Evolutionary conservation across 2,113 vertebrate genomes (phyloP), one percentile per base, ranked within the genome.

Genomic region (Cairina moschata): DNA sequence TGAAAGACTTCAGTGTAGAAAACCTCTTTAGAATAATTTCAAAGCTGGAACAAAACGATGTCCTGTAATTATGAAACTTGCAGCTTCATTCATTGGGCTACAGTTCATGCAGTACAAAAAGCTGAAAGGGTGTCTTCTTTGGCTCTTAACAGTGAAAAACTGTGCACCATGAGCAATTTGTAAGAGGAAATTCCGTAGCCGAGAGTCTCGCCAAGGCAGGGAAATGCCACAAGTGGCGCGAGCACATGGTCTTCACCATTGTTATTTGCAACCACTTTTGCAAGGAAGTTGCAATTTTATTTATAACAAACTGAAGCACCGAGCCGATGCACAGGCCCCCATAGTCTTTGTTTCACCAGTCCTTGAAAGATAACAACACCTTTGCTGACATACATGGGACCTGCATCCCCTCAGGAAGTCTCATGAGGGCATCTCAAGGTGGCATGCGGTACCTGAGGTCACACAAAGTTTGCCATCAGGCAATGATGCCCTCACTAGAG

Each of bases 51-150:
- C 21, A 86, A 68, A 93, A 71, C 10, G 0, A 50, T 71, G 22
- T 50, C 28, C 36, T 68, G 26, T 76, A 60, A 59, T 65, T 75
- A 82, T 23, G 67, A 78, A 72, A 63, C n/a, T 12, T 46, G 7
- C 21, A 21, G 11, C 6, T 82, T 59, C n/a, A 16, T 58, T 86
- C 31, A 36, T 2, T 69, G 48, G 34, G 32, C 42, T 63, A 10
- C 17, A 34, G 38, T 6, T 79, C 29, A 31, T 46, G 20, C 21
- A 18, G 50, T 25, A 40, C 60, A 40, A 38, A 31, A 11, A 34
- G 38, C 29, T 25, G 25, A 52, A 56, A 25, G 44, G 29, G 3
- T 0, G 0, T 54, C 52, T 42, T 78, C 60, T 86, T 13, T 26
- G n/a, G 29, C 66, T 83, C 23, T 77, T 62, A 63, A 58, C 13